A percentile compares a stretch with the other conserved stretches of the same genome.
Evolutionary conservation across 2,113 vertebrate species (phyloP).

Genomic region (Athene cunicularia): DNA sequence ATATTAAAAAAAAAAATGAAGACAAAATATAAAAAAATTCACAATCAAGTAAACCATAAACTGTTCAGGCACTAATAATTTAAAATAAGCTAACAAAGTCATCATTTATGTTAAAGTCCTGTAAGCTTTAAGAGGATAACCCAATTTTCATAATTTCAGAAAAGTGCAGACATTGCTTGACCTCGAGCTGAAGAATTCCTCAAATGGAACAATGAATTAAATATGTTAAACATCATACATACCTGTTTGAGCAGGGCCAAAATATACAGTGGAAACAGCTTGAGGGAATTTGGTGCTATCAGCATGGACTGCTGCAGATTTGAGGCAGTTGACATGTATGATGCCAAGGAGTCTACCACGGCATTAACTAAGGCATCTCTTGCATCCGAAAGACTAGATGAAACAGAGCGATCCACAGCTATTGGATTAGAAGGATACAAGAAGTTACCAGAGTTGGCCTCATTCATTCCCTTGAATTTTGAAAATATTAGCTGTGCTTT

Average conservation of each 20-base stretch:
- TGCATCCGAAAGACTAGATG: slow-evolving; percentile 90
- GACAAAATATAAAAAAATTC: background rate
- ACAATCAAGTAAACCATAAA: background rate
- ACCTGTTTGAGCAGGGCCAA: slow-evolving; percentile 97
- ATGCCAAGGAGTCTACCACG: slow-evolving; percentile 86
- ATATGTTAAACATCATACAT: background rate
- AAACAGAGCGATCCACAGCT: slow-evolving; percentile 94
- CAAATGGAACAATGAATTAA: background rate
- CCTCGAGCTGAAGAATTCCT: background rate
- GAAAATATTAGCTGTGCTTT: background rate
- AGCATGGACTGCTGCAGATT: slow-evolving; percentile 87
- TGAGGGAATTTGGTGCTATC: slow-evolving; percentile 84
- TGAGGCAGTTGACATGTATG: slow-evolving; percentile 86
- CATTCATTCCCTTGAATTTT: background rate
- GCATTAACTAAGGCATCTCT: slow-evolving; percentile 95
- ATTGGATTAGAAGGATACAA: background rate
- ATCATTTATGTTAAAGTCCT: background rate
- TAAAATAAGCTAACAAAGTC: background rate
- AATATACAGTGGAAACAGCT: slow-evolving; percentile 91
- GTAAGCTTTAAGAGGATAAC: background rate
- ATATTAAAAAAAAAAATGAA: background rate
- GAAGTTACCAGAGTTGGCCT: background rate
- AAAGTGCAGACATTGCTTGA: background rate
- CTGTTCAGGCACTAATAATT: background rate
- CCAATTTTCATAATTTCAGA: background rate